Evolutionary conservation across 2,113 vertebrate genomes (phyloP).

Genomic region (Mobula hypostoma): DNA sequence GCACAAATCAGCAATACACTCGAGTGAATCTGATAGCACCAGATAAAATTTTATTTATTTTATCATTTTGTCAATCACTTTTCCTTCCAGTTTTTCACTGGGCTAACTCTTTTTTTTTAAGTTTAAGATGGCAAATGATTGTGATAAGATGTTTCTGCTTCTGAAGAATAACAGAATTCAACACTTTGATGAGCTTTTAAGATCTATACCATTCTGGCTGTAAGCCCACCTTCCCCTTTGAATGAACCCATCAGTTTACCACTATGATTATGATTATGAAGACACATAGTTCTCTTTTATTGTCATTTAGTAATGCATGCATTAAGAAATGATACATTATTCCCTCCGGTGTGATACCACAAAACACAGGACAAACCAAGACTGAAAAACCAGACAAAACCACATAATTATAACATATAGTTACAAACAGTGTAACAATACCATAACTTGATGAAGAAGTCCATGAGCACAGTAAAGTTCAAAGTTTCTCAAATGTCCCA

Average conservation of each 20-base stretch:
- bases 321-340: no score
- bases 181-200: not conserved
- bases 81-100: not conserved
- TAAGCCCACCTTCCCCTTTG: not conserved
- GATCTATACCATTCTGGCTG: not conserved
- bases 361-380: no score
- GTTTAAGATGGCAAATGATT: not conserved
- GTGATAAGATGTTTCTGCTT: not conserved
- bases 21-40: not conserved
- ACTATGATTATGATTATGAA: no score
- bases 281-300: no score
- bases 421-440: no score
- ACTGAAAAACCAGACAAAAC: no score
- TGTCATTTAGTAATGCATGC: no score
- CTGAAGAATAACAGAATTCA: not conserved
- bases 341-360: no score
- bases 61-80: slow-evolving; percentile 10
- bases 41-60: slow-evolving; percentile 4
- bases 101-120: not conserved
- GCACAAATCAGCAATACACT: not conserved
- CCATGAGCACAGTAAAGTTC: no score
- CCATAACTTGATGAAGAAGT: no score
- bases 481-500: no score
- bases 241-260: not conserved
- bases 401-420: no score